Evolutionary conservation across 2,888 invertebrate species (phyloP).

Genomic region (Tryphoninae sp.): DNA sequence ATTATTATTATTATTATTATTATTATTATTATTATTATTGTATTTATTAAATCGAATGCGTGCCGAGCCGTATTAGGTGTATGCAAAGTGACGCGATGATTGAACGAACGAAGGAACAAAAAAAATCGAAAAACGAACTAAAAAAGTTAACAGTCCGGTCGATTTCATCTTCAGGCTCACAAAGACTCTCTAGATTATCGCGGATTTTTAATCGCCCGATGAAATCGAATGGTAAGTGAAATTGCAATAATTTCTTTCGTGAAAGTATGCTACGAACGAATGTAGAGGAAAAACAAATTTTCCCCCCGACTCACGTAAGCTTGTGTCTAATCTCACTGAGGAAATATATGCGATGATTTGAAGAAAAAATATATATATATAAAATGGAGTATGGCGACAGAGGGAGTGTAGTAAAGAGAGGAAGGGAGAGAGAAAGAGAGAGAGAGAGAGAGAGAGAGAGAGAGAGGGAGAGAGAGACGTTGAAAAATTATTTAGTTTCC

Average conservation of each 20-base stretch:
- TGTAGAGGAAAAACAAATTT: conserved; percentile 30
- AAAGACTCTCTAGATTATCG: conserved; percentile 68
- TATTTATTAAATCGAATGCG: conserved; percentile 46
- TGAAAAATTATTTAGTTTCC: conserved; percentile 60
- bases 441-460: conserved; percentile 7
- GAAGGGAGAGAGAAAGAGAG: conserved; percentile 35
- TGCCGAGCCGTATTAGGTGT: conserved; percentile 43
- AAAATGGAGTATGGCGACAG: not conserved
- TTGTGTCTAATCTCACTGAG: conserved; percentile 60
- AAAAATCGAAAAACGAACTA: conserved; percentile 48
- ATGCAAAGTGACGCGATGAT: conserved; percentile 33
- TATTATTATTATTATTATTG: conserved; percentile 29
- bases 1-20: not conserved
- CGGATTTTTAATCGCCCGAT: conserved; percentile 63
- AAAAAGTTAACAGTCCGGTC: conserved; percentile 49
- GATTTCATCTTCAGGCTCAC: conserved; percentile 66
- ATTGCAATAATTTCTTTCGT: conserved; percentile 70
- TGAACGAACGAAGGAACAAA: conserved; percentile 26
- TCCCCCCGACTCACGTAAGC: conserved; percentile 57
- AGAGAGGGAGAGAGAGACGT: conserved; percentile 37
- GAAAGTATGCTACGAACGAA: conserved; percentile 69
- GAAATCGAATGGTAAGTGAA: conserved; percentile 67
- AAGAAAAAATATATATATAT: conserved; percentile 21
- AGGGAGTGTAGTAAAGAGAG: not conserved
- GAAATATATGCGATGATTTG: not conserved